Percentiles rank a stretch among this genome's conserved stretches.
These are phyloP conservation scores for Intellagama lesueurii DNA, from an alignment of 2,797 vertebrate genomes.

Conservation along the genomic window DNA sequence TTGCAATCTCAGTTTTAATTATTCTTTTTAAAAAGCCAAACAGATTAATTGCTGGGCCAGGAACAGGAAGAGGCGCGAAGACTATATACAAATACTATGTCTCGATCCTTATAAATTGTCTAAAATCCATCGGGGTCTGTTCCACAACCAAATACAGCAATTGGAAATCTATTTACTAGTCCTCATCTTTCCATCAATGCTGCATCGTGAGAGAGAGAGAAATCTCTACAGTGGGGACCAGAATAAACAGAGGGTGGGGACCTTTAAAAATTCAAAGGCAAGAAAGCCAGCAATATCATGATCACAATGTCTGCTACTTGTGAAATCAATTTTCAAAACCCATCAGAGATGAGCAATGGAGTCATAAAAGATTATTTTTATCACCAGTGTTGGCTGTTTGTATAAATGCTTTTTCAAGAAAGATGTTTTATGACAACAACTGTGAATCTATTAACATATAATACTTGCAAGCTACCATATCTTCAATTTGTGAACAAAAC, in stretches of 20 bases:
- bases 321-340: conserved; percentile 31
- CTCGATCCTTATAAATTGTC: neutral
- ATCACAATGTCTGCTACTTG: conserved; percentile 17
- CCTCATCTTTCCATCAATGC: conserved; percentile 28
- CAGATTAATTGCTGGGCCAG: neutral
- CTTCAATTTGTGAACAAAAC: conserved; percentile 55
- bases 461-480: conserved; percentile 40
- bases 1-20: too few species aligned
- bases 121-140: conserved; percentile 13
- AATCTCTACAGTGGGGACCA: neutral
- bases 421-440: conserved; percentile 37
- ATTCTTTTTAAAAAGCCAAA: too few species aligned
- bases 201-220: conserved; percentile 16
- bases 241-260: conserved; percentile 25
- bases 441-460: conserved; percentile 54
- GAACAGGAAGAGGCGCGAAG: neutral
- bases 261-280: conserved; percentile 20
- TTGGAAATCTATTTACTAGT: conserved; percentile 28
- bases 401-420: conserved; percentile 35
- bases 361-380: conserved; percentile 51
- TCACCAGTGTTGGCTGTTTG: conserved; percentile 20
- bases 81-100: neutral
- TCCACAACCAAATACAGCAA: conserved; percentile 8
- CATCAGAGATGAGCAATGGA: conserved; percentile 29
- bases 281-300: neutral